A percentile compares a stretch with the other conserved stretches of the same genome.
Conservation (phyloP, 2,888 invertebrate species). For the Orthosia gracilis region DNA sequence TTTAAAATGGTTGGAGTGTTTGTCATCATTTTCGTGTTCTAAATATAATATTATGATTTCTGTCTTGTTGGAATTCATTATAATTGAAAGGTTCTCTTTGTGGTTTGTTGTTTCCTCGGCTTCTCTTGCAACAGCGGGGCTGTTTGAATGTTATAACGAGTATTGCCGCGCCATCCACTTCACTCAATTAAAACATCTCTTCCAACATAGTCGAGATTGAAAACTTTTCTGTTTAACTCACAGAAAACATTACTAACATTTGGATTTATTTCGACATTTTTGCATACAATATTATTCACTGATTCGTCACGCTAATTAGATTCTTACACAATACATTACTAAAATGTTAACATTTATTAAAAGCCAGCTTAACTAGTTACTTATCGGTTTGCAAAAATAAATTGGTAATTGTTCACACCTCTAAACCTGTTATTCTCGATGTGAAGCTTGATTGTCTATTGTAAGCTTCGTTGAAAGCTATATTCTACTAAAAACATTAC, state of each 20-base stretch:
- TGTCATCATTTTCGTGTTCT: conserved; percentile 50
- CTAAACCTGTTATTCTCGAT: conserved; percentile 49
- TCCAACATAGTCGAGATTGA: background rate
- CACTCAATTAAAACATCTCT: background rate
- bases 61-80: conserved; percentile 28
- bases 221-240: background rate
- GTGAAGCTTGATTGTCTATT: conserved; percentile 57
- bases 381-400: conserved; percentile 57
- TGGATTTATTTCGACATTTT: conserved; percentile 10
- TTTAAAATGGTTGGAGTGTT: conserved; percentile 46
- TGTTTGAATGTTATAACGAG: conserved; percentile 15
- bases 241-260: background rate
- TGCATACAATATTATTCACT: conserved; percentile 27
- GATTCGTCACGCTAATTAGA: conserved; percentile 46
- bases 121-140: background rate
- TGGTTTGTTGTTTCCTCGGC: conserved; percentile 14
- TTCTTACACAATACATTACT: conserved; percentile 32
- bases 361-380: conserved; percentile 24
- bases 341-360: conserved; percentile 17
- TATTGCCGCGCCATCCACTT: background rate
- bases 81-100: conserved; percentile 11
- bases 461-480: conserved; percentile 41
- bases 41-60: conserved; percentile 40
- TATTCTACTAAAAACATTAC: conserved; percentile 48
- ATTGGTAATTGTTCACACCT: conserved; percentile 61